Evolutionary conservation across 2,797 vertebrate species (phyloP), one percentile per base, ranked within the genome.

Genomic region (Pyrocephalus nanus): DNA sequence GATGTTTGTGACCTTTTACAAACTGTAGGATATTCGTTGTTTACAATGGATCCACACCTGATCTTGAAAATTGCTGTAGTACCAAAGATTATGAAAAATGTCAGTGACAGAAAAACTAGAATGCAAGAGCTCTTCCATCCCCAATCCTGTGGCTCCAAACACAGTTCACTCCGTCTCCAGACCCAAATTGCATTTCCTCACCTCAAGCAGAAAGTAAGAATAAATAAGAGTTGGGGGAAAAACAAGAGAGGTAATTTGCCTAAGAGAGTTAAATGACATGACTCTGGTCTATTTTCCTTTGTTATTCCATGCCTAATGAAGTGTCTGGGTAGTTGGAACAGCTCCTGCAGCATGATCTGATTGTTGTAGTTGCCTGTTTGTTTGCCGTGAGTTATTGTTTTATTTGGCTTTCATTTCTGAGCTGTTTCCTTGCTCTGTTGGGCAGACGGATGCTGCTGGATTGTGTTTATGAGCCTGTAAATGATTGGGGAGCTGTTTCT

Each of bases 311-410:
- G 91, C 86, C 92, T 96, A 96, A 96, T 95, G 92, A 92, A 96
- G 94, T 94, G 95, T 88, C 92, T 87, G 87, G 67, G 80, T 71
- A 90, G 82, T 62, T 96, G 96, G 95, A 95, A 82, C 77, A 53
- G 94, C 60, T 96, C 79, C 77, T 96, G 87, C 86, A 81, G 89
- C 91, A 84, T n/a, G 92, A 90, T 95, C 90, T 84, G 94, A 93
- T 91, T 92, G 92, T 93, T 94, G 88, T 62, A 90, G 91, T 73
- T 85, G 92, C 90, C 86, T 92, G 93, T 93, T 97, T 95, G 94
- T 89, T 96, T 93, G 85, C 91, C 3, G 30, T 92, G 81, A 97
- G 82, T 95, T 94, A 96, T 93, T 97, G 96, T 97, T 97, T 96
- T 95, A 91, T 93, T 96, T 97, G 97, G 96, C 95, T 95, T 89